phyloP scores from a whole-genome alignment of 2,888 invertebrate genomes.

The Thumatha senex region DNA sequence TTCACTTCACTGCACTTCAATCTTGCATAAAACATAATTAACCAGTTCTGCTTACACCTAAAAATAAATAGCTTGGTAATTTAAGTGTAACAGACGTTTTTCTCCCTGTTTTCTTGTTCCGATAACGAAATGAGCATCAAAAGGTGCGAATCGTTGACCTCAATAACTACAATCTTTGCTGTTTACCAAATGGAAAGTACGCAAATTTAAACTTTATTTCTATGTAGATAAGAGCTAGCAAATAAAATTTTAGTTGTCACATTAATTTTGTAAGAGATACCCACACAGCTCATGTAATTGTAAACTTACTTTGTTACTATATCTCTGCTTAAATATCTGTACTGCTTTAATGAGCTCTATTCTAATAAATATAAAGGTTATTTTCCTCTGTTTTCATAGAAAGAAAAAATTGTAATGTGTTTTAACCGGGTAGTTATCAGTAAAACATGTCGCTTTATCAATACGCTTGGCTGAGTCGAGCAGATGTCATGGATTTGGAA shows the following conservation, averaged over 20 bases:
- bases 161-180: conserved; percentile 41
- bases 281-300: conserved; percentile 31
- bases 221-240: background rate
- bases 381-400: conserved; percentile 5
- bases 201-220: conserved; percentile 15
- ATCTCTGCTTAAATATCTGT: conserved; percentile 25
- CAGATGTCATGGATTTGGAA: conserved; percentile 37
- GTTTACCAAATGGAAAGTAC: conserved; percentile 2
- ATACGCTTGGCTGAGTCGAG: conserved; percentile 28
- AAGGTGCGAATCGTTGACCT: conserved; percentile 76
- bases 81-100: conserved; percentile 36
- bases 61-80: background rate
- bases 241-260: background rate
- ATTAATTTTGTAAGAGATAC: conserved; percentile 13
- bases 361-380: fast-evolving
- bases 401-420: conserved; percentile 8
- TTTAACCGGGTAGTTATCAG: conserved; percentile 35
- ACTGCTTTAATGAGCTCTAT: conserved; percentile 5
- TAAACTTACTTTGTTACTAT: conserved; percentile 29
- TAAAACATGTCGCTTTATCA: conserved; percentile 36
- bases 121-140: conserved; percentile 68
- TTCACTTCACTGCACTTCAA: no score
- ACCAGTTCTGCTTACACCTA: background rate
- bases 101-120: conserved; percentile 67
- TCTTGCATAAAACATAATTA: no score